Conservation (phyloP, 2,113 vertebrate genomes). For the Grammomys surdaster region DNA sequence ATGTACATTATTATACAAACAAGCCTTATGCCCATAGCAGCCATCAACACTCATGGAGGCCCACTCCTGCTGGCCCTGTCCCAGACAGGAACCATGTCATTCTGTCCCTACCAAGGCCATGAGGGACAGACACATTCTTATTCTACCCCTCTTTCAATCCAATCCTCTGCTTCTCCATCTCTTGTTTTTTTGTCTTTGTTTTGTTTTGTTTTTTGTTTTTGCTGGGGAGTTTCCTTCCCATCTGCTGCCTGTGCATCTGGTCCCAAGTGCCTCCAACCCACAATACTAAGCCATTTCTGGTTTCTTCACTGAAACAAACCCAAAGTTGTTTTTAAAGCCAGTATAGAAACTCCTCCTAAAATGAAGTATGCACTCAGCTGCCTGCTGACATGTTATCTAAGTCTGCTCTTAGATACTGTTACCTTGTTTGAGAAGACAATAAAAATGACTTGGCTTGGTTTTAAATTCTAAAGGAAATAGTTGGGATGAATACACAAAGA, state of each 20-base stretch:
- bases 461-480: slow-evolving; percentile 79
- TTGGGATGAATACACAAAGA: slow-evolving; percentile 79
- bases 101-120: no score
- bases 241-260: slow-evolving; percentile 72
- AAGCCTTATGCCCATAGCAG: no score
- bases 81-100: no score
- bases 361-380: neutral
- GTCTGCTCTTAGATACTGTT: slow-evolving; percentile 35
- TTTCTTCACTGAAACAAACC: slow-evolving; percentile 69
- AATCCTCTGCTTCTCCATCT: neutral
- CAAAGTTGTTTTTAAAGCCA: slow-evolving; percentile 53
- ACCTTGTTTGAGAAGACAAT: slow-evolving; percentile 66
- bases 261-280: slow-evolving; percentile 64
- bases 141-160: no score
- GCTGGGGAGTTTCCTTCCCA: slow-evolving; percentile 61
- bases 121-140: no score
- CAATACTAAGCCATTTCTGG: slow-evolving; percentile 50
- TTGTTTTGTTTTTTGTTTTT: neutral
- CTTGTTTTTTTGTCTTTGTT: no score
- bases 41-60: no score
- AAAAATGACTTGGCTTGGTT: slow-evolving; percentile 66
- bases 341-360: neutral
- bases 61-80: no score
- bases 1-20: no score
- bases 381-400: slow-evolving; percentile 34